Evolutionary conservation across 30 jellyfish, hydroid and myxozoan species (phyloP).

Genomic region (Turritopsis dohrnii): DNA sequence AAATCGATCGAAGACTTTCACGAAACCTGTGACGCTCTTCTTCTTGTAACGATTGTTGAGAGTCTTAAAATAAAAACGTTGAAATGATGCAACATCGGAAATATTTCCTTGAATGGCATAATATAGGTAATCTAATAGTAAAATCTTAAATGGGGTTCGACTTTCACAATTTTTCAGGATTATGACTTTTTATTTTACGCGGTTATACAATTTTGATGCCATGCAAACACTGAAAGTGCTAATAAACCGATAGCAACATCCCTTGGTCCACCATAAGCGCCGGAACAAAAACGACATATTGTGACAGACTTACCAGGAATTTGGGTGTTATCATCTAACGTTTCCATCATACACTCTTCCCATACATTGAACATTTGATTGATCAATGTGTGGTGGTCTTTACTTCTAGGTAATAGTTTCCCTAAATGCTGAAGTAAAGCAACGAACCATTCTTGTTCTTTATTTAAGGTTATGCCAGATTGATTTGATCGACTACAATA

Average conservation of each 20-base stretch:
- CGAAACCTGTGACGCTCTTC: slow-evolving; percentile 25
- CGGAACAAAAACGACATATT: neutral
- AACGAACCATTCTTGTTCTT: slow-evolving; percentile 61
- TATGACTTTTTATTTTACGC: no score
- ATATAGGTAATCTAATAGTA: no score
- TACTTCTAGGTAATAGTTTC: slow-evolving; percentile 35
- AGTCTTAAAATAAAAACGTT: neutral
- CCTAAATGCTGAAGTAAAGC: slow-evolving; percentile 54
- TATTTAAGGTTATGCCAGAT: slow-evolving; percentile 25
- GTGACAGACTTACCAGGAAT: slow-evolving; percentile 13
- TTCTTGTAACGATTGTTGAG: slow-evolving; percentile 33
- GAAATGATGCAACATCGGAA: neutral
- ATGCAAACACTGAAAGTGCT: no score
- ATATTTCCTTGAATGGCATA: neutral
- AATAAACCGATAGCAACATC: no score
- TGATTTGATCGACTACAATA: slow-evolving; percentile 43
- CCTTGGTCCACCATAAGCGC: no score
- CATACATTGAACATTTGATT: slow-evolving; percentile 50
- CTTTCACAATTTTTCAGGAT: no score
- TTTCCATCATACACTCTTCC: slow-evolving; percentile 67
- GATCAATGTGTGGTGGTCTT: slow-evolving; percentile 36
- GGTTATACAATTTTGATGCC: no score
- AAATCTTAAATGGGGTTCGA: no score
- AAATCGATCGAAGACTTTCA: slow-evolving; percentile 24
- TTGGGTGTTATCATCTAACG: slow-evolving; percentile 42